Conservation (phyloP, 2,888 invertebrate species). For the Lasiommata megera region DNA sequence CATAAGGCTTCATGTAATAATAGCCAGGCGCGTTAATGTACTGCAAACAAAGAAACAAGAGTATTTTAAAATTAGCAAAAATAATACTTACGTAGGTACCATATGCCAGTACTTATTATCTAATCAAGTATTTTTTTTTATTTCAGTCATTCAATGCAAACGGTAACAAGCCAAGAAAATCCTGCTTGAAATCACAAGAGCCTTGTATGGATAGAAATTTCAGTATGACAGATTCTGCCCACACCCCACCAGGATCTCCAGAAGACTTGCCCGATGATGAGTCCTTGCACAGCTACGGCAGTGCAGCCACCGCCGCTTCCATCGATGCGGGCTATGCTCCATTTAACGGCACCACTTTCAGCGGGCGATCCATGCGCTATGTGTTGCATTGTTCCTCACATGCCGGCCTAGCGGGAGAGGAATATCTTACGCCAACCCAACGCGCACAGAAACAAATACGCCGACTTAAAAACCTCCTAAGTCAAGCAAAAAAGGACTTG, state of each 20-base stretch:
- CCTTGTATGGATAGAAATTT: slow-evolving; percentile 57
- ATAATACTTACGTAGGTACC: neutral
- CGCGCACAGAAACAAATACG: slow-evolving; percentile 90
- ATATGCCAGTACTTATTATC: neutral
- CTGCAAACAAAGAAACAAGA: neutral
- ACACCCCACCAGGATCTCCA: slow-evolving; percentile 83
- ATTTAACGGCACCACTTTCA: slow-evolving; percentile 86
- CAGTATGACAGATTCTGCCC: slow-evolving; percentile 73
- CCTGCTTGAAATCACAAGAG: slow-evolving; percentile 63
- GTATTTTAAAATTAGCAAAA: neutral
- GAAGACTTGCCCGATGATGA: slow-evolving; percentile 87
- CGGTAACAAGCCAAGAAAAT: slow-evolving; percentile 62
- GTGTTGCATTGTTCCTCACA: slow-evolving; percentile 93
- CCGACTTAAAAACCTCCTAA: slow-evolving; percentile 86
- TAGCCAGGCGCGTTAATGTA: too few relatives aligned
- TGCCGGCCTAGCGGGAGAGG: slow-evolving; percentile 88
- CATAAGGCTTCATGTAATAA: slow-evolving; percentile 3
- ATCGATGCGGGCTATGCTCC: slow-evolving; percentile 92
- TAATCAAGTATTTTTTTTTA: neutral
- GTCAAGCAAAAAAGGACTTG: slow-evolving; percentile 87
- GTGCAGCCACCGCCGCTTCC: slow-evolving; percentile 89
- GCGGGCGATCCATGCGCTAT: slow-evolving; percentile 87
- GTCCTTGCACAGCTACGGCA: slow-evolving; percentile 89
- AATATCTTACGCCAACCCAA: slow-evolving; percentile 94
- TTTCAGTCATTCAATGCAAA: slow-evolving; percentile 75